Evolutionary conservation across 1,140 invertebrate species (phyloP).

Genomic region (Tenebrio molitor): DNA sequence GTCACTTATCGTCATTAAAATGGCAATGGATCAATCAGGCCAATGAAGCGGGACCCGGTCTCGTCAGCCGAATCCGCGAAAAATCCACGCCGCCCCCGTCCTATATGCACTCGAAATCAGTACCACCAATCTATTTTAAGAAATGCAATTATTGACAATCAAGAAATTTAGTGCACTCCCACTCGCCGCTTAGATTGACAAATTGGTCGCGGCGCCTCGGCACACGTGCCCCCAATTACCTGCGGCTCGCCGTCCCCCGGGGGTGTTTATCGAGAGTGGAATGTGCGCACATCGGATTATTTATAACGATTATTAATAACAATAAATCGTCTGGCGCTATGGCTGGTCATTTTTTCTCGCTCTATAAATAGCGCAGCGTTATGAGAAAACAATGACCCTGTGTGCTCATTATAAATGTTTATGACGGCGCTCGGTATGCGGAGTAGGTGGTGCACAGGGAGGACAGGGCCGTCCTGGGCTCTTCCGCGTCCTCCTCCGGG

Average conservation of each 20-base stretch:
- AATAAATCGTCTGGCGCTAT: slow-evolving; percentile 37
- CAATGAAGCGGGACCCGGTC: slow-evolving; percentile 3
- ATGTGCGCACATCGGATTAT: slow-evolving; percentile 30
- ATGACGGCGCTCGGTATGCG: slow-evolving; percentile 13
- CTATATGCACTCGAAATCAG: slow-evolving; percentile 7
- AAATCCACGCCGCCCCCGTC: too few species aligned
- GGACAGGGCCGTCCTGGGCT: too few species aligned
- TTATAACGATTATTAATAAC: slow-evolving; percentile 22
- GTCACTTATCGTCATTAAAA: slow-evolving; percentile 29
- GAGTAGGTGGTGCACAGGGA: slow-evolving; percentile 5
- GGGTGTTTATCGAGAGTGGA: slow-evolving; percentile 16
- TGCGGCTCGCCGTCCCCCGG: neutral
- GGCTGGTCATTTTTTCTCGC: slow-evolving; percentile 30
- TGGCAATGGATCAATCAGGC: slow-evolving; percentile 11
- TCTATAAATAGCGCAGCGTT: slow-evolving; percentile 34
- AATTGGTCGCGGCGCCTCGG: slow-evolving; percentile 18
- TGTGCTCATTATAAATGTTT: slow-evolving; percentile 45
- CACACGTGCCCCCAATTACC: neutral
- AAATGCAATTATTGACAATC: neutral
- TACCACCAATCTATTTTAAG: neutral
- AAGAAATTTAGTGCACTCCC: slow-evolving; percentile 20
- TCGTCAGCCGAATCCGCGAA: too few species aligned
- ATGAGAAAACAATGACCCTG: slow-evolving; percentile 42
- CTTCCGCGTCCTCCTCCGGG: slow-evolving; percentile 12
- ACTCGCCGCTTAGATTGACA: slow-evolving; percentile 5